Conservation (phyloP, 2,888 invertebrate species). For the Caenorhabditis sulstoni region DNA sequence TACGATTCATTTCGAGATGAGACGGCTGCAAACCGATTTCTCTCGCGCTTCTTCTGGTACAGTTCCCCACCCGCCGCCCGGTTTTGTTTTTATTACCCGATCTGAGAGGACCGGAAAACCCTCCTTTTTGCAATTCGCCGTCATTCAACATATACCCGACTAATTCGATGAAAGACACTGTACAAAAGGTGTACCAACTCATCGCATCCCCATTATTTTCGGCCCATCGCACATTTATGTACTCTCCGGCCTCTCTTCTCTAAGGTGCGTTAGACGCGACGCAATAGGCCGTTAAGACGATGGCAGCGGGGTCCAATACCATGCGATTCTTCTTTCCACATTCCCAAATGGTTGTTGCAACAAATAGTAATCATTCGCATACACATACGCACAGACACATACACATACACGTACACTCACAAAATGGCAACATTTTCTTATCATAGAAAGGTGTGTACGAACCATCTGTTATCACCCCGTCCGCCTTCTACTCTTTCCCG, state of each 20-base stretch:
- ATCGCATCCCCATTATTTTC: conserved; percentile 46
- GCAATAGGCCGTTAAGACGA: conserved; percentile 53
- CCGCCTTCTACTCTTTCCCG: not conserved
- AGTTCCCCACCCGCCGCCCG: not conserved
- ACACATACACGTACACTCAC: not conserved
- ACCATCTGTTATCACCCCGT: conserved; percentile 46
- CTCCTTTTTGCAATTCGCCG: not conserved
- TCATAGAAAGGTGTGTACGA: conserved; percentile 20
- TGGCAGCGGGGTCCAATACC: not conserved
- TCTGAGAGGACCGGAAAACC: not conserved
- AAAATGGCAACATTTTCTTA: conserved; percentile 38
- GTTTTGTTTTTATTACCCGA: conserved; percentile 3
- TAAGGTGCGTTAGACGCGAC: conserved; percentile 40
- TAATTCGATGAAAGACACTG: conserved; percentile 19
- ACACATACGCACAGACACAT: conserved; percentile 26
- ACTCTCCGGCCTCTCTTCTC: conserved; percentile 14
- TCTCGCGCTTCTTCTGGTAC: conserved; percentile 4
- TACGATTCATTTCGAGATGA: conserved; percentile 39
- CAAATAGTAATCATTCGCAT: conserved; percentile 25
- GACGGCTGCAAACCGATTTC: conserved; percentile 7
- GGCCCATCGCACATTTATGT: conserved; percentile 58
- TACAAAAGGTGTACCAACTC: conserved; percentile 29
- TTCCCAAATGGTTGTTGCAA: conserved; percentile 44
- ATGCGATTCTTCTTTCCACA: not conserved
- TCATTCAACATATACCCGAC: not conserved